Evolutionary conservation across 2,888 invertebrate species (phyloP).

Genomic region (Erebia aethiops): DNA sequence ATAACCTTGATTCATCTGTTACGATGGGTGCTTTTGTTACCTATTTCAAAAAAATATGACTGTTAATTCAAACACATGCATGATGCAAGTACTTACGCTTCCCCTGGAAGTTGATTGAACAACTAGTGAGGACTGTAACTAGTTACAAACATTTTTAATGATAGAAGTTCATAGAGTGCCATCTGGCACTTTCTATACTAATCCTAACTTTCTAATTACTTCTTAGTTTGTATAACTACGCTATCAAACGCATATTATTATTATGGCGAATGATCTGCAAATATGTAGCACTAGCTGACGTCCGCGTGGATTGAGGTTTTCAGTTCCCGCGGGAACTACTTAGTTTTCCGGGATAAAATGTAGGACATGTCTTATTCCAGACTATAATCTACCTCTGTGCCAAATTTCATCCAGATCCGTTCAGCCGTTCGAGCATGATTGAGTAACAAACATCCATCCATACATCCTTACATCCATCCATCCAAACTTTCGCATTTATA

Average conservation of each 20-base stretch:
- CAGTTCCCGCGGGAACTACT: no score
- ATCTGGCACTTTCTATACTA: background rate
- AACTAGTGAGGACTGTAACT: background rate
- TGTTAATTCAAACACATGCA: conserved; percentile 3
- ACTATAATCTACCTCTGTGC: no score
- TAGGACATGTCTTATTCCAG: no score
- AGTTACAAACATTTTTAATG: background rate
- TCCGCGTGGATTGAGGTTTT: no score
- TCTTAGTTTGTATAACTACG: background rate
- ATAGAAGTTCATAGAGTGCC: background rate
- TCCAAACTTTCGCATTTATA: no score
- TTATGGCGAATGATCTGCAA: background rate
- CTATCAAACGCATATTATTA: background rate
- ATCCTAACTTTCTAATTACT: background rate
- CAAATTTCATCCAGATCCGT: no score
- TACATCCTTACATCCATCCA: no score
- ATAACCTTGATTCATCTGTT: conserved; percentile 74
- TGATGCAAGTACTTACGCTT: conserved; percentile 5
- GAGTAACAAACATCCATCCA: no score
- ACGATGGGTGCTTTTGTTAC: conserved; percentile 40
- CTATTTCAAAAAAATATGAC: conserved; percentile 34
- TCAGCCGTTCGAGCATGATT: no score
- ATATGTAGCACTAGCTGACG: no score
- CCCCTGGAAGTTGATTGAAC: background rate
- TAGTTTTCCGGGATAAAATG: no score